Percentiles rank a stretch among this genome's conserved stretches.
Conservation (phyloP, 2,888 invertebrate genomes). For the Apamea sordens region DNA sequence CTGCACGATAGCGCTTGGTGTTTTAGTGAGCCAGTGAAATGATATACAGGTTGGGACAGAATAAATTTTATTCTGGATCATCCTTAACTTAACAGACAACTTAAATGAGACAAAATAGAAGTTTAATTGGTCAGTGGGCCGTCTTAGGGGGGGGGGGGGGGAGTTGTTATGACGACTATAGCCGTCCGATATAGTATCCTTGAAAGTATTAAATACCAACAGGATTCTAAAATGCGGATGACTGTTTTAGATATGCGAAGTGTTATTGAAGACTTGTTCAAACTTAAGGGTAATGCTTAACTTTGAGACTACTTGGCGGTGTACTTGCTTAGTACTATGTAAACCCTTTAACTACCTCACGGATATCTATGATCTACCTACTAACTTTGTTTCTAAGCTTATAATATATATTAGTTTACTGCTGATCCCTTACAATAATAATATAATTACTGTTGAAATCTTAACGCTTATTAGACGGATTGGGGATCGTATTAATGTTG, state of each 20-base stretch:
- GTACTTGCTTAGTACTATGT: neutral
- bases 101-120: no score
- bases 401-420: neutral
- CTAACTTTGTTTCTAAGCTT: neutral
- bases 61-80: no score
- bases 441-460: neutral
- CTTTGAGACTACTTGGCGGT: neutral
- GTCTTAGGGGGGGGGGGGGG: no score
- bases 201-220: no score
- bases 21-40: no score
- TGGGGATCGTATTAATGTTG: neutral
- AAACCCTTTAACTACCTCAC: neutral
- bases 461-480: neutral
- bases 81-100: no score
- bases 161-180: no score
- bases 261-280: slow-evolving; percentile 10
- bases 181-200: no score
- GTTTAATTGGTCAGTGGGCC: no score
- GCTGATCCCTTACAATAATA: neutral
- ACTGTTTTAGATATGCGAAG: neutral
- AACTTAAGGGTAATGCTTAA: neutral
- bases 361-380: no score
- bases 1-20: no score
- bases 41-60: no score
- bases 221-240: neutral